A percentile compares a stretch with the other conserved stretches of the same genome.
These are phyloP conservation scores for Cisticola juncidis DNA, from an alignment of 2,113 vertebrate species.

Conservation along the genomic window DNA sequence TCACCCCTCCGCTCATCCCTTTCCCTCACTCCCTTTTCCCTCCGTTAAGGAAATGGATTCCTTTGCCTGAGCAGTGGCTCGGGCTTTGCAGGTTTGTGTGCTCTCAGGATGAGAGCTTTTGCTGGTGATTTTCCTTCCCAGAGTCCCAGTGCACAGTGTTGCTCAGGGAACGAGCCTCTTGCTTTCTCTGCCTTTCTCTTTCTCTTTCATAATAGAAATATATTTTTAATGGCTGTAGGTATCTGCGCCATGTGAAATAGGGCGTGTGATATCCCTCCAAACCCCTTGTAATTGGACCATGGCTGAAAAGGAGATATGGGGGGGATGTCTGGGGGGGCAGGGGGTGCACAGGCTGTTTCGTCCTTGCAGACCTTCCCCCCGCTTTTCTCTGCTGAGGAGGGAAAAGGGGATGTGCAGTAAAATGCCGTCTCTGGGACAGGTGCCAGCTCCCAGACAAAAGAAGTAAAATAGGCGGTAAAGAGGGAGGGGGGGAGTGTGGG, in stretches of 20 bases:
- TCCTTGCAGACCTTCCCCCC: conserved; percentile 12
- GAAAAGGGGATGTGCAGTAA: conserved; percentile 73
- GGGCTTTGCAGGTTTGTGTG: conserved; percentile 1
- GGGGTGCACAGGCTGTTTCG: neutral
- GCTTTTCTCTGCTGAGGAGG: conserved; percentile 63
- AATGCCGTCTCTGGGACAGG: conserved; percentile 82
- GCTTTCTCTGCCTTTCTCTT: neutral
- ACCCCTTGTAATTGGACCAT: conserved; percentile 8
- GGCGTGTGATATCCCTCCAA: neutral
- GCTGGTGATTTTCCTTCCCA: neutral
- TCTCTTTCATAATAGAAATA: neutral
- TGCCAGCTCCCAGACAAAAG: conserved; percentile 85
- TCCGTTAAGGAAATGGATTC: conserved; percentile 24
- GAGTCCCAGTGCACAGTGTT: neutral
- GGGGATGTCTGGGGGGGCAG: neutral
- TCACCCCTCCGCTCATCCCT: conserved; percentile 3
- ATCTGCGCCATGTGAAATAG: neutral
- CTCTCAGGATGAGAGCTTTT: neutral
- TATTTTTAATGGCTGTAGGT: neutral
- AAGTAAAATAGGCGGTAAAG: conserved; percentile 77
- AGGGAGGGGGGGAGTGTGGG: neutral
- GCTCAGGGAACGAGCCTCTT: neutral
- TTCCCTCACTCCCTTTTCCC: neutral
- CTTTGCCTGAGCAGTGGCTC: neutral
- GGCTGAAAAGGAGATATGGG: conserved; percentile 40